Conservation (phyloP, 2,113 vertebrate genomes). For the Gasterosteus nipponicus region DNA sequence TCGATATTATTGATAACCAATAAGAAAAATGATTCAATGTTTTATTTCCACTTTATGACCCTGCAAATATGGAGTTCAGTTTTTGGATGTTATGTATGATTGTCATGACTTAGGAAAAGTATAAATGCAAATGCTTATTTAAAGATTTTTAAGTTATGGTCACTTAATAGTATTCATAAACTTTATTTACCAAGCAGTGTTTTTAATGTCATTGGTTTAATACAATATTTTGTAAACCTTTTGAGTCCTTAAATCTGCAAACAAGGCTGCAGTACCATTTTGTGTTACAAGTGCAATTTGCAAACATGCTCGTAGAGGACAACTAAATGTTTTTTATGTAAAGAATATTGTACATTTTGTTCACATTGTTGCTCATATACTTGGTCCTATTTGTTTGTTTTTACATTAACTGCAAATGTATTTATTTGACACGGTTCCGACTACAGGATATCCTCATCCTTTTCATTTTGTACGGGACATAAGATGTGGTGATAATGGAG, state of each 20-base stretch:
- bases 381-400: constrained; percentile 59
- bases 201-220: constrained; percentile 59
- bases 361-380: constrained; percentile 45
- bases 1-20: constrained; percentile 10
- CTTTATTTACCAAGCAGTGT: constrained; percentile 56
- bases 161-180: constrained; percentile 67
- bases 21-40: constrained; percentile 2
- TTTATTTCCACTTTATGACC: constrained; percentile 12
- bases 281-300: constrained; percentile 69
- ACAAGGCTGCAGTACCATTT: constrained; percentile 61
- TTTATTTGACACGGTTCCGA: constrained; percentile 72
- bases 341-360: constrained; percentile 47
- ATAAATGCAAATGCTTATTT: constrained; percentile 70
- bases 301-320: constrained; percentile 26
- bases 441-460: constrained; percentile 31
- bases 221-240: constrained; percentile 52
- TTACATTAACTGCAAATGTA: constrained; percentile 58
- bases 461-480: constrained; percentile 40
- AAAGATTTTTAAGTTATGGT: constrained; percentile 72
- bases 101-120: constrained; percentile 39
- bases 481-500: constrained; percentile 23
- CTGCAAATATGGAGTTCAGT: constrained; percentile 28
- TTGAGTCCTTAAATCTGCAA: constrained; percentile 40
- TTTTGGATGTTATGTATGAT: constrained; percentile 39
- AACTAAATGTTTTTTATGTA: constrained; percentile 37